Percentiles rank a stretch among this genome's conserved stretches.
These are phyloP conservation scores for Hypotaenidia philippensis DNA, from an alignment of 2,797 vertebrate genomes.

Conservation along the genomic window DNA sequence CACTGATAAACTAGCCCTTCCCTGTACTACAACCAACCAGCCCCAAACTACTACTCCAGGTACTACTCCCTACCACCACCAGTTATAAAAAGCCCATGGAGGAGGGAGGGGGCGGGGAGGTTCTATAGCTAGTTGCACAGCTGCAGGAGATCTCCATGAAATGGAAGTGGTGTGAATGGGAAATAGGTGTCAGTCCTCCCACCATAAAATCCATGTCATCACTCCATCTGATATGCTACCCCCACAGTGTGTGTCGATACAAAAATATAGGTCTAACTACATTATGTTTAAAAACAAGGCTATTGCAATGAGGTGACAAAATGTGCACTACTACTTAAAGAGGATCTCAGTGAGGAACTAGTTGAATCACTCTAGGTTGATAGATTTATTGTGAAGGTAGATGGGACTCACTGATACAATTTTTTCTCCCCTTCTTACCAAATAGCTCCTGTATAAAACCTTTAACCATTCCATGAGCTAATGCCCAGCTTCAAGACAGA, in stretches of 20 bases:
- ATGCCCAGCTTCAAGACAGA: not conserved
- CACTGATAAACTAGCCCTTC: not conserved
- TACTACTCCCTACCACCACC: not conserved
- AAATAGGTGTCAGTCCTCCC: not conserved
- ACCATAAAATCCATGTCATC: not conserved
- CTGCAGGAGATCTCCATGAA: not conserved
- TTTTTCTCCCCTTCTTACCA: not conserved
- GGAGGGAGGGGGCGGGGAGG: too few species aligned
- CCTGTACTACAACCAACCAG: not conserved
- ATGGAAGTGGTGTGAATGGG: not conserved
- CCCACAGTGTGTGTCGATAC: accelerated
- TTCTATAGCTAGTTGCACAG: not conserved
- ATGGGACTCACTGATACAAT: not conserved
- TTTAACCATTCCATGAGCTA: not conserved
- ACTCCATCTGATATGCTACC: not conserved
- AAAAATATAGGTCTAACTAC: not conserved
- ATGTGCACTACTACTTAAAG: not conserved
- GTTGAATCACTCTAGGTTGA: not conserved
- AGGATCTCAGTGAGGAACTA: not conserved
- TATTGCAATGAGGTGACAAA: not conserved
- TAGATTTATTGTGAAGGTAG: not conserved
- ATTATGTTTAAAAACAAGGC: not conserved
- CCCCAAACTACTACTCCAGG: accelerated
- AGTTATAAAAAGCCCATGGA: not conserved
- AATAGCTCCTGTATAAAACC: not conserved